Base-by-base conservation (phyloP, 2,113 vertebrate species). In the Chaenocephalus aceratus region DNA sequence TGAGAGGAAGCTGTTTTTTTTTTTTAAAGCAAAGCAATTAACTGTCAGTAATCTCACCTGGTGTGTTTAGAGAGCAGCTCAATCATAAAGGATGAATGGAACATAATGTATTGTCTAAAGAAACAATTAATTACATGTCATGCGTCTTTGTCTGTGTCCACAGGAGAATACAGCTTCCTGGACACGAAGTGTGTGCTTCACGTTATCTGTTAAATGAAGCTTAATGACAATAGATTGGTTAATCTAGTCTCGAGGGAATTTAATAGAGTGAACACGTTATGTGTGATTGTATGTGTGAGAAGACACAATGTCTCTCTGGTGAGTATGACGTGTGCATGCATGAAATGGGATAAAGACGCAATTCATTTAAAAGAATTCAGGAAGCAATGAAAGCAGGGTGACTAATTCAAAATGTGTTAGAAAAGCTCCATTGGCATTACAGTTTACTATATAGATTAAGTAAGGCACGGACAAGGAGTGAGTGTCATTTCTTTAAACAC, bases 121-220 rank as follows among this genome's bases (percentile, higher is more conserved):
- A 83, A 83, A 85, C 70, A 90, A 68, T 77, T 67, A 41, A 71
- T 74, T n/a, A 23, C 72, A 54, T 69, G 81, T 72, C 34, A 67
- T 6, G 12, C 14, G 1, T 61, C 60, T 84, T 77, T 81, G 88
- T 80, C 57, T 2, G 16, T 4, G 73, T 49, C 34, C 65, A 49
- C 57, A 14, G 54, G 67, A 87, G 82, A 83, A 63, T 60, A 77
- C 13, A 5, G 21, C 49, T 80, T 69, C 65, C 56, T 63, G 59
- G 13, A 46, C 63, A 52, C 12, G 10, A 58, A 74, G 36, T 56
- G 77, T n/a, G 44, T 8, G 26, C 44, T 34, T 79, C 36, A 61
- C 71, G 51, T 83, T 85, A 86, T 87, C 91, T 74, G 57, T 79
- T 69, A 88, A 90, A 91, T 89, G 76, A 86, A 73, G 86, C 30